Conservation (phyloP, 2,113 vertebrate species). For the Laticauda laticaudata region DNA sequence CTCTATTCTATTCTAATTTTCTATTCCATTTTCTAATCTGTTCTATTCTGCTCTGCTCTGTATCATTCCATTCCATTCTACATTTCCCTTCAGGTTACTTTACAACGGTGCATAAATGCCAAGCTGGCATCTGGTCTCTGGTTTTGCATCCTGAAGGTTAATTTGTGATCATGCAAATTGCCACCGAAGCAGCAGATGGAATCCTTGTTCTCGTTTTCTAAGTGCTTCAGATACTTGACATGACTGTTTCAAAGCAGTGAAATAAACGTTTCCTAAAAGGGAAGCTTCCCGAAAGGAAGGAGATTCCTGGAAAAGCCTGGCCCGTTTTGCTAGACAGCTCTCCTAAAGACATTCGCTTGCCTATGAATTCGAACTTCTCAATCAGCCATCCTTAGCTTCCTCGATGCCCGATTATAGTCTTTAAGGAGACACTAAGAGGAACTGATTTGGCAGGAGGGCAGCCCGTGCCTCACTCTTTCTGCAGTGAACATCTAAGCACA, state of each 20-base stretch:
- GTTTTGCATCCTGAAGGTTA: neutral
- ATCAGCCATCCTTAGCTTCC: neutral
- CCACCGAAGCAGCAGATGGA: neutral
- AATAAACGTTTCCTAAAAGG: neutral
- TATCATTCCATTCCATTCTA: neutral
- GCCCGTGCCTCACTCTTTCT: neutral
- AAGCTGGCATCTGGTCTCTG: neutral
- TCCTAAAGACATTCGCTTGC: neutral
- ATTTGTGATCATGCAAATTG: neutral
- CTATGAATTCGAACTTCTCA: neutral
- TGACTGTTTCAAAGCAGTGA: neutral
- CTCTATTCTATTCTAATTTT: too few species aligned
- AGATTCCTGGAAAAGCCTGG: neutral
- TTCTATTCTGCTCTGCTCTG: too few species aligned
- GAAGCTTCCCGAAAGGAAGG: neutral
- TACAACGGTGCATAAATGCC: neutral
- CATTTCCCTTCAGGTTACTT: neutral
- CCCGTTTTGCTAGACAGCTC: neutral
- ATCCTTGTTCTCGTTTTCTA: neutral
- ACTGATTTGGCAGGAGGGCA: neutral
- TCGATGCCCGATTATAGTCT: neutral
- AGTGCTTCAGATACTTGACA: neutral
- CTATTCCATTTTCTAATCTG: too few species aligned
- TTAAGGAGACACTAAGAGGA: neutral
- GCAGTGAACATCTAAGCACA: neutral